A percentile compares a stretch with the other conserved stretches of the same genome.
phyloP scores from a whole-genome alignment of 2,888 invertebrate species.

The Leucophenga maculata region DNA sequence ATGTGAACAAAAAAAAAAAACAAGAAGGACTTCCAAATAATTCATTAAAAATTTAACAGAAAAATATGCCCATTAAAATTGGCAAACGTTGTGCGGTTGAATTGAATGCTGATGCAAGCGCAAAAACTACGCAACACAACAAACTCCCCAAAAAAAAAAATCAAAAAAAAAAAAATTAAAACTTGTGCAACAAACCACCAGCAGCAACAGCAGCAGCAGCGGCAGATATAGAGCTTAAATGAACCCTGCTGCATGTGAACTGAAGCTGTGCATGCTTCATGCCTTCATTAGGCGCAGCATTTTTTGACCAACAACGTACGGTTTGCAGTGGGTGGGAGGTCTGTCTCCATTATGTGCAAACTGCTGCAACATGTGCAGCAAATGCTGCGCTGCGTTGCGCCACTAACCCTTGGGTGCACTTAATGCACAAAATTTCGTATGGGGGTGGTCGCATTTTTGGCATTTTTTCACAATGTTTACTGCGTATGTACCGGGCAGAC shows the following conservation, averaged over 20 bases:
- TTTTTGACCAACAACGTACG: constrained; percentile 7
- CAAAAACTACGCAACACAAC: background rate
- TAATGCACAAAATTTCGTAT: constrained; percentile 10
- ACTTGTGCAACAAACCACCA: no score
- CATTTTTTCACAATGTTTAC: constrained; percentile 5
- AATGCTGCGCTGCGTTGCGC: no score
- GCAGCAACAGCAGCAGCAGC: no score
- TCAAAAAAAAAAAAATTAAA: no score
- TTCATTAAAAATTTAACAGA: constrained; percentile 23
- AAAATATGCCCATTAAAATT: constrained; percentile 24
- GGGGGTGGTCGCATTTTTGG: constrained; percentile 17
- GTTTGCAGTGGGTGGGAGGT: background rate
- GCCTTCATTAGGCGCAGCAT: constrained; percentile 19
- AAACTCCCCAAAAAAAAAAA: no score
- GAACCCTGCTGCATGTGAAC: constrained; percentile 9
- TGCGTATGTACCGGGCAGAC: background rate
- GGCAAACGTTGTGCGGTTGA: constrained; percentile 14
- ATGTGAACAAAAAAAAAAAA: background rate
- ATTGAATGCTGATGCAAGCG: constrained; percentile 16
- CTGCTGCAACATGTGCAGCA: constrained; percentile 11
- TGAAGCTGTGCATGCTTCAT: background rate
- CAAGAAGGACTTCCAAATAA: constrained; percentile 14
- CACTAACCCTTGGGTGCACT: constrained; percentile 25
- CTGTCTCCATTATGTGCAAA: background rate
- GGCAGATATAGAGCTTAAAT: constrained; percentile 9